Base-by-base conservation (phyloP, 2,888 invertebrate species). In the Strigamia maritima region DNA sequence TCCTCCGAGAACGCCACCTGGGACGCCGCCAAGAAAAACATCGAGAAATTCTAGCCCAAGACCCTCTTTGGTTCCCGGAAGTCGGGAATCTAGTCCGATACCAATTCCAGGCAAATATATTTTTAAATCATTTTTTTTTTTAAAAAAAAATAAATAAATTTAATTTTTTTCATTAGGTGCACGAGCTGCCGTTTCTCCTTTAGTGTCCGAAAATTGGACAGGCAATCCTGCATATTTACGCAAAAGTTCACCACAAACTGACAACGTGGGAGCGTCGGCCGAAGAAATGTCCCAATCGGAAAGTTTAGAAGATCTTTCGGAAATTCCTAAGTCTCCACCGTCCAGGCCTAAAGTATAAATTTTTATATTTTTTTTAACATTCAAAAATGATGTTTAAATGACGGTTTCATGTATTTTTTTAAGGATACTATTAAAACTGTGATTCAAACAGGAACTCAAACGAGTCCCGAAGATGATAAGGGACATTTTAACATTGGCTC, bases 371-470 rank as follows among this genome's bases (percentile, higher is more conserved):
- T 0, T 65, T 65, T 65, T 7, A 7, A 22, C 10, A 65, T 19
- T 8, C 7, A 65, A 6, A n/a, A 28, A 31, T 19, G 3, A 19
- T 31, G 49, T 65, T 4, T 38, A 28, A 54, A 4, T 44, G 4
- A 35, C n/a, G 14, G 14, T 16, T 10, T 44, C 12, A 3, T 40
- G 19, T 80, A 70, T 60, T 44, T 79, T 35, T 79, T 70, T 74
- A 76, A 86, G 86, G 87, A 87, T 65, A 82, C 83, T n/a, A 86
- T 84, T 10, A 86, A 85, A 80, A 85, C 84, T 84, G 86, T 90
- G 26, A 89, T 90, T 0, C 91, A 91, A 84, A 89, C 90, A 12
- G 90, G 90, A 65, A 92, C 92, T 0, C 92, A 92, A 86, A 92
- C 92, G 0, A 91, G 92, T 35, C 92, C 92, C 0, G 91, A 90